A percentile compares a stretch with the other conserved stretches of the same genome.
phyloP scores from a whole-genome alignment of 2,797 vertebrate species.

The Dermochelys coriacea region DNA sequence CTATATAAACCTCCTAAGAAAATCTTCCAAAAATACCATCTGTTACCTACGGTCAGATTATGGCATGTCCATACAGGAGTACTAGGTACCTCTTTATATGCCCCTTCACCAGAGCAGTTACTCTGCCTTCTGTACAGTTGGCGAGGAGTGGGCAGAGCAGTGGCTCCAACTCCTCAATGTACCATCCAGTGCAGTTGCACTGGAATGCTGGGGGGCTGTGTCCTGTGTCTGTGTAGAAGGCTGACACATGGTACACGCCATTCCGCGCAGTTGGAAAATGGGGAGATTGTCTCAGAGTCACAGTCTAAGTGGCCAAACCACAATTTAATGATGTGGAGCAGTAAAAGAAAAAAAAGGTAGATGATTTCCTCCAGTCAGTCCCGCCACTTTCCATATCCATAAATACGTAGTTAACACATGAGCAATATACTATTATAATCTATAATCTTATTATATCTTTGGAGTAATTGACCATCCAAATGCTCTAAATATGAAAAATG shows the following conservation, averaged over 20 bases:
- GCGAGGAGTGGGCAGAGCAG: not conserved
- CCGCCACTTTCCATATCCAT: not conserved
- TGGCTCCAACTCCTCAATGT: not conserved
- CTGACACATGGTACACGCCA: not conserved
- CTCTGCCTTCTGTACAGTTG: not conserved
- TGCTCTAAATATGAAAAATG: not conserved
- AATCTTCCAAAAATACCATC: not conserved
- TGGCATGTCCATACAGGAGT: not conserved
- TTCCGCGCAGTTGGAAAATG: too few species aligned
- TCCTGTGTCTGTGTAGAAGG: not conserved
- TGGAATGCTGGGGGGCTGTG: not conserved
- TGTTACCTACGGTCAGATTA: not conserved
- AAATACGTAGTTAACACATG: not conserved
- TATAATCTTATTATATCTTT: not conserved
- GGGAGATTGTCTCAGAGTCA: too few species aligned
- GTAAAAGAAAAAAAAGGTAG: not conserved
- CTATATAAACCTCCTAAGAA: not conserved
- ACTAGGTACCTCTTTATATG: not conserved
- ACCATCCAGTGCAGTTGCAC: not conserved
- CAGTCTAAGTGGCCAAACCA: not conserved
- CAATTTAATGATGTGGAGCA: not conserved
- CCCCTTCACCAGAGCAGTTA: not conserved
- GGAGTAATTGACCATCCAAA: not conserved
- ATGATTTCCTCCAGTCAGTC: not conserved
- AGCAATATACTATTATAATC: not conserved